A percentile compares a stretch with the other conserved stretches of the same genome.
phyloP scores from a whole-genome alignment of 2,888 invertebrate species.

The Drosophila quasianomalipes region DNA sequence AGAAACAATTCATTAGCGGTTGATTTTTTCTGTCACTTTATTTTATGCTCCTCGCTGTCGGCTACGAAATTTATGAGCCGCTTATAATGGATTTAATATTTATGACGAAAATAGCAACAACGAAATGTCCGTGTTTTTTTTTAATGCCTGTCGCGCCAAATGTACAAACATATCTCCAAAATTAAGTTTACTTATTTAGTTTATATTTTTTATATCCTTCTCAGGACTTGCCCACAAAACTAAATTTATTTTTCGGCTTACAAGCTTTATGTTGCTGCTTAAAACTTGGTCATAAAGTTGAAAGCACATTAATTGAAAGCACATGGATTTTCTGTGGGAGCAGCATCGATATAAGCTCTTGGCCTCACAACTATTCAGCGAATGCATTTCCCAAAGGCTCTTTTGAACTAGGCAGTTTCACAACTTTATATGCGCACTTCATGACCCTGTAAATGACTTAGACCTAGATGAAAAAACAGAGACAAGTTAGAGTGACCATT shows the following conservation, averaged over 20 bases:
- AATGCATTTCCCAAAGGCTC: constrained; percentile 18
- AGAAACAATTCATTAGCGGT: constrained; percentile 42
- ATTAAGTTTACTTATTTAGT: constrained; percentile 65
- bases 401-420: background rate
- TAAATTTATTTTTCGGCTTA: constrained; percentile 51
- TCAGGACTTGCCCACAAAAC: constrained; percentile 31
- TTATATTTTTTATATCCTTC: constrained; percentile 41
- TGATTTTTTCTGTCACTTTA: constrained; percentile 49
- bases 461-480: constrained; percentile 2
- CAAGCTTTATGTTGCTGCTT: constrained; percentile 43
- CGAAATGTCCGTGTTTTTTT: constrained; percentile 32
- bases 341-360: constrained; percentile 23
- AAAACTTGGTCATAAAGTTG: constrained; percentile 53
- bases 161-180: constrained; percentile 32
- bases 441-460: background rate
- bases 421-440: constrained; percentile 13
- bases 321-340: constrained; percentile 43
- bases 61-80: constrained; percentile 65
- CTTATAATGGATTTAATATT: constrained; percentile 74
- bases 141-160: constrained; percentile 38
- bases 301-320: constrained; percentile 62
- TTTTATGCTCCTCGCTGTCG: constrained; percentile 33
- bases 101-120: constrained; percentile 57
- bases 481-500: background rate
- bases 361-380: constrained; percentile 14